These are phyloP conservation scores for Erythrolamprus reginae DNA, from an alignment of 2,113 vertebrate genomes.

Conservation along the genomic window DNA sequence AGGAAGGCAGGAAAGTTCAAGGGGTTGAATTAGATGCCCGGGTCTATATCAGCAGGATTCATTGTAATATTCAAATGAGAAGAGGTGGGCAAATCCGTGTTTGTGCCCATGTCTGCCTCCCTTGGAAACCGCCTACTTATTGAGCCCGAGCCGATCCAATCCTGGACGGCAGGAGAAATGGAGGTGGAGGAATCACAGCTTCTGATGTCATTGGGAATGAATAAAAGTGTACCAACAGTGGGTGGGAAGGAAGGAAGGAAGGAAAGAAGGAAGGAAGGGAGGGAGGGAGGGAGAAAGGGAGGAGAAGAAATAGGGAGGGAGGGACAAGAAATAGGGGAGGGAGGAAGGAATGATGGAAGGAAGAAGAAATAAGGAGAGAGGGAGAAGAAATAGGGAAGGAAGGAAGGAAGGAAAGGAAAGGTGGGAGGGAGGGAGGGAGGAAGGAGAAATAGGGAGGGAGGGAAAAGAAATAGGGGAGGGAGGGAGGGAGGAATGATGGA, in stretches of 20 bases:
- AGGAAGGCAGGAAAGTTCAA: slow-evolving; percentile 54
- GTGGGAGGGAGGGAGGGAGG: too few species aligned
- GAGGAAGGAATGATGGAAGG: not conserved
- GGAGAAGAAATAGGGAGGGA: too few species aligned
- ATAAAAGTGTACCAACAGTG: not conserved
- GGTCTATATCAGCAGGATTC: slow-evolving; percentile 57
- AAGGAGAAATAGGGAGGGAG: too few species aligned
- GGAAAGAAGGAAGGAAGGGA: too few species aligned
- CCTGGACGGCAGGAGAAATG: not conserved
- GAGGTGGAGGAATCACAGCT: not conserved
- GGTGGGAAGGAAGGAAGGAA: not conserved
- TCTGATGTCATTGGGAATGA: not conserved
- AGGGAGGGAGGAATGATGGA: too few species aligned
- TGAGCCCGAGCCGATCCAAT: not conserved
- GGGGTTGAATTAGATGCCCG: slow-evolving; percentile 56
- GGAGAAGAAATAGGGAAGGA: too few species aligned
- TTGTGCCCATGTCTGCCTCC: slow-evolving; percentile 34
- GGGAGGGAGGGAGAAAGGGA: too few species aligned
- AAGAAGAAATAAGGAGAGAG: too few species aligned
- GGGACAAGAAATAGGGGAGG: too few species aligned
- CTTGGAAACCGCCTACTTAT: not conserved
- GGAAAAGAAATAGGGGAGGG: too few species aligned
- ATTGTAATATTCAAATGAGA: slow-evolving; percentile 68
- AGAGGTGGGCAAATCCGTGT: slow-evolving; percentile 26
- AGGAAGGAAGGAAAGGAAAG: too few species aligned